Conservation (phyloP, 1,140 invertebrate genomes). For the Cotesia chilonis region DNA sequence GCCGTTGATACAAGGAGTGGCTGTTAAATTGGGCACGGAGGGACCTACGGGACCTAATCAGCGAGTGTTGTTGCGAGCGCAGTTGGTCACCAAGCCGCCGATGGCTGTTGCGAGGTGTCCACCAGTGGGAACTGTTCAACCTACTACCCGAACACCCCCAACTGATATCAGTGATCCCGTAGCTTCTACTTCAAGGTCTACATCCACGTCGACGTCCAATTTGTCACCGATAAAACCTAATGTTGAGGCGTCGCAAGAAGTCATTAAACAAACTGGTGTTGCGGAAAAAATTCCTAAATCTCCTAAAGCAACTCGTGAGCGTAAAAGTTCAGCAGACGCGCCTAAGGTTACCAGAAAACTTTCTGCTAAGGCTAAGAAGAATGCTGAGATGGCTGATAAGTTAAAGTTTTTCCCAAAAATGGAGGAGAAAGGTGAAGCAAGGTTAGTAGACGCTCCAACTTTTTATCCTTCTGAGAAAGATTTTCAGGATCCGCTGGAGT, state of each 20-base stretch:
- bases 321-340: conserved; percentile 50
- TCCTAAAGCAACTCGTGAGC: conserved; percentile 51
- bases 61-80: conserved; percentile 72
- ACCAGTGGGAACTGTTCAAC: conserved; percentile 69
- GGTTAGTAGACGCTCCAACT: conserved; percentile 81
- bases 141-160: conserved; percentile 62
- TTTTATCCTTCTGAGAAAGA: conserved; percentile 86
- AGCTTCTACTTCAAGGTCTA: conserved; percentile 45
- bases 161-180: conserved; percentile 36
- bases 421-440: conserved; percentile 60
- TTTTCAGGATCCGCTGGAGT: conserved; percentile 90
- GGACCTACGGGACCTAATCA: conserved; percentile 71
- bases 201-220: conserved; percentile 39
- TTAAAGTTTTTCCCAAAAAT: conserved; percentile 68
- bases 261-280: conserved; percentile 3
- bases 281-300: conserved; percentile 53
- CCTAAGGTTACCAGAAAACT: conserved; percentile 50
- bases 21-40: conserved; percentile 73
- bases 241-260: background rate
- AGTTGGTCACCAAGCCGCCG: conserved; percentile 73
- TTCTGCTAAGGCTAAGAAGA: conserved; percentile 42
- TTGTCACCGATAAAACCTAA: conserved; percentile 38
- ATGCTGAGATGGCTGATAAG: conserved; percentile 51
- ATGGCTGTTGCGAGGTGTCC: conserved; percentile 65
- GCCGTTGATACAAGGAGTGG: conserved; percentile 73